Percentiles rank a stretch among this genome's conserved stretches.
Evolutionary conservation across 2,113 vertebrate genomes (phyloP).

Genomic region (Apodemus speciosus): DNA sequence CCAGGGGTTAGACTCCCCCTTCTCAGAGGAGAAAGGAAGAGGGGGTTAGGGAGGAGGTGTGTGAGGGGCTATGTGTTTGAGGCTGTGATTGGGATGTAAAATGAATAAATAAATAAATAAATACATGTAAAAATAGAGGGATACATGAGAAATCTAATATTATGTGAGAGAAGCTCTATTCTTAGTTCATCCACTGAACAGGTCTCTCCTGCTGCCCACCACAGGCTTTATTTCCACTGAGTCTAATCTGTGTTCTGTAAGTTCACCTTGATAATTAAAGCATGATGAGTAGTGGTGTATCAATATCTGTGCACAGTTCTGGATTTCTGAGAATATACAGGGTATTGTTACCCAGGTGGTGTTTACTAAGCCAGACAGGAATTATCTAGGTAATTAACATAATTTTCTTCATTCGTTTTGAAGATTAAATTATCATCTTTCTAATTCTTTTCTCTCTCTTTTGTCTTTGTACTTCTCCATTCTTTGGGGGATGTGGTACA

Average conservation of each 20-base stretch:
- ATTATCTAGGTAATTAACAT: not conserved
- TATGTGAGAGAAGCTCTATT: not conserved
- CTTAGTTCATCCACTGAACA: not conserved
- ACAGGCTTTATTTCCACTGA: not conserved
- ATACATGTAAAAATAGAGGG: not conserved
- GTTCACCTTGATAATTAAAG: not conserved
- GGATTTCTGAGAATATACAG: not conserved
- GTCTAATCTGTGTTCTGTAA: not conserved
- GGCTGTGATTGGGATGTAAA: not conserved
- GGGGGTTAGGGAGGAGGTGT: too few species aligned
- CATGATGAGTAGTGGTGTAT: rapidly evolving
- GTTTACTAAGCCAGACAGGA: not conserved
- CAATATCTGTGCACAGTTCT: rapidly evolving
- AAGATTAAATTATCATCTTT: not conserved
- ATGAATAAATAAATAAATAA: not conserved
- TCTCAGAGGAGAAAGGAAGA: not conserved
- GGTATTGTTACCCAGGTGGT: not conserved
- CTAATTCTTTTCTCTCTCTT: not conserved
- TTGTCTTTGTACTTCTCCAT: not conserved
- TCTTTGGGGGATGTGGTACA: not conserved
- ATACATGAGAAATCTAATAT: not conserved
- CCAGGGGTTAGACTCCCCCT: too few species aligned
- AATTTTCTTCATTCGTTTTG: not conserved
- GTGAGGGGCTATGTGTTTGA: too few species aligned
- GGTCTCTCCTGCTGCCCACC: too few species aligned